A percentile compares a stretch with the other conserved stretches of the same genome.
Conservation (phyloP, 2,888 invertebrate genomes). For the Athalia circularis region DNA sequence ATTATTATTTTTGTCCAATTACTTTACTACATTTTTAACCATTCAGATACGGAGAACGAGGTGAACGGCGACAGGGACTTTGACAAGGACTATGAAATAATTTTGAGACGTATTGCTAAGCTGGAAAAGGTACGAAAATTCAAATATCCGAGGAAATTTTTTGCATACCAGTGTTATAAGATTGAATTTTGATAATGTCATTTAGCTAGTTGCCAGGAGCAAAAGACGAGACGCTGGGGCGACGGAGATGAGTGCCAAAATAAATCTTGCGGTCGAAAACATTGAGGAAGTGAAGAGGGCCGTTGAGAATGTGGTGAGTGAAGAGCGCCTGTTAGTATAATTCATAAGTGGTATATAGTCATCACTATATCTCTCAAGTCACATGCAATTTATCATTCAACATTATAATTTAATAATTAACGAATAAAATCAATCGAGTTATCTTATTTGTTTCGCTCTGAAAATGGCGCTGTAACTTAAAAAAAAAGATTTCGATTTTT, state of each 20-base stretch:
- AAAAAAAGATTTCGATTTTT: too few relatives aligned
- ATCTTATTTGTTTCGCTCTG: too few relatives aligned
- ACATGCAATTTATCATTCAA: not conserved
- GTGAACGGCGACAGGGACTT: conserved; percentile 62
- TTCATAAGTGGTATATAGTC: not conserved
- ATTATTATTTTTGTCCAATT: not conserved
- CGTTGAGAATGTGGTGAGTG: conserved; percentile 67
- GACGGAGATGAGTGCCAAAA: conserved; percentile 64
- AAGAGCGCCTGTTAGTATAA: not conserved
- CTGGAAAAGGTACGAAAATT: conserved; percentile 66
- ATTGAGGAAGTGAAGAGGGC: conserved; percentile 67
- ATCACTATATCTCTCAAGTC: not conserved
- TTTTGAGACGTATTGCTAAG: conserved; percentile 68
- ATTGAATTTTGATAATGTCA: conserved; percentile 4
- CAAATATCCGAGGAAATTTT: not conserved
- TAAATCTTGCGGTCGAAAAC: conserved; percentile 66
- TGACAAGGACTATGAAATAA: conserved; percentile 66
- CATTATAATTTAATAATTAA: too few relatives aligned
- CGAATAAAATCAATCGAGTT: too few relatives aligned
- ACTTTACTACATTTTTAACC: conserved; percentile 18
- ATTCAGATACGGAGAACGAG: conserved; percentile 69
- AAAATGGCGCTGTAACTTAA: too few relatives aligned
- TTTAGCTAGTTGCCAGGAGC: conserved; percentile 67
- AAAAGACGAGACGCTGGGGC: conserved; percentile 66
- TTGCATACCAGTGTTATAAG: not conserved